Conservation (phyloP, 2,113 vertebrate species). For the Ondatra zibethicus region DNA sequence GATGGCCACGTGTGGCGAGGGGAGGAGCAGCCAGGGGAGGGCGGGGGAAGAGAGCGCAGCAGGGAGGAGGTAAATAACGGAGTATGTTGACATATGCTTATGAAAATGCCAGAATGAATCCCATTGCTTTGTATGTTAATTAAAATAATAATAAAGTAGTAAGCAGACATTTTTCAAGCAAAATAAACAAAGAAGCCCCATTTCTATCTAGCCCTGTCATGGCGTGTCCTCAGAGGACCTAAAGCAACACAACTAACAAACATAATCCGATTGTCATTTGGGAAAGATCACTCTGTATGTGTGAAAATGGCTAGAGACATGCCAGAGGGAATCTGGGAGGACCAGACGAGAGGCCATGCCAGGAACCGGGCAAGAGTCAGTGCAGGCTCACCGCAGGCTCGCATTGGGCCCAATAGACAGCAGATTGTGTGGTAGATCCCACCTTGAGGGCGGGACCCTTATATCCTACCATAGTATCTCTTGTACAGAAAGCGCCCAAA, state of each 20-base stretch:
- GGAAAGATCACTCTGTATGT: background rate
- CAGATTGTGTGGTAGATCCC: background rate
- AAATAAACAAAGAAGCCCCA: background rate
- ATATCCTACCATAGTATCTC: background rate
- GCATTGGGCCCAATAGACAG: background rate
- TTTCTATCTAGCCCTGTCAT: background rate
- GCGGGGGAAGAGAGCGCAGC: background rate
- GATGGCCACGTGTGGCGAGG: no score
- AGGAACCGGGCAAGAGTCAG: background rate
- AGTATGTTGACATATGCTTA: background rate
- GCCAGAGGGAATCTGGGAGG: background rate
- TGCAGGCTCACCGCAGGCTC: background rate
- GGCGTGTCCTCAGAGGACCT: background rate
- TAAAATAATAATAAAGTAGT: background rate
- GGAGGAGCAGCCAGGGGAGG: background rate
- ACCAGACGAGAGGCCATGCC: background rate
- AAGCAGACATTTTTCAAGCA: background rate
- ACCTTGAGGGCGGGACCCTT: background rate
- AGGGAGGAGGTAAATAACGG: background rate
- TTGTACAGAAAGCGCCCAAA: background rate
- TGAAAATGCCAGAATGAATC: background rate
- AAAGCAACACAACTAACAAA: conserved; percentile 21
- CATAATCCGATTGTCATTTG: background rate
- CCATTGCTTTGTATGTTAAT: background rate
- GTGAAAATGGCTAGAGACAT: background rate